Conservation (phyloP, 2,888 invertebrate genomes). For the Fragum whitleyi region DNA sequence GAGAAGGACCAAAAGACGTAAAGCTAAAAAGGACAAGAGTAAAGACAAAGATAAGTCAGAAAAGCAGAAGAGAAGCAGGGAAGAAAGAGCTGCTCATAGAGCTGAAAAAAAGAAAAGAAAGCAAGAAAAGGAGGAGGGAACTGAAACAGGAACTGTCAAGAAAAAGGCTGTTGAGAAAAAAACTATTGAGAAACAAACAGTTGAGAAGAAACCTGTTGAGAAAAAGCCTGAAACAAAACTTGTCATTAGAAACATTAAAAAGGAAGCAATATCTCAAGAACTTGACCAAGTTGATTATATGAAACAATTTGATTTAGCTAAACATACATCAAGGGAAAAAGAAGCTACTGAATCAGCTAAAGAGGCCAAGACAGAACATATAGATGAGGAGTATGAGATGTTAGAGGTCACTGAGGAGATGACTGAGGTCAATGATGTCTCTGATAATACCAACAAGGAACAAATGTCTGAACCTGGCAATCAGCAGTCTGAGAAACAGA, state of each 20-base stretch:
- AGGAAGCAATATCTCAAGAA: neutral
- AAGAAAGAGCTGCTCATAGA: constrained; percentile 18
- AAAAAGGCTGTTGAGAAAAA: neutral
- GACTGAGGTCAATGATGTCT: neutral
- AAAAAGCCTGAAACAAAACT: constrained; percentile 3
- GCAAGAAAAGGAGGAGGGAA: neutral
- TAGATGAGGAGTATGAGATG: neutral
- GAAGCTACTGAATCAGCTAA: neutral
- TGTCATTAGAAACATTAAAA: constrained; percentile 2
- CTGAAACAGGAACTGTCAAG: neutral
- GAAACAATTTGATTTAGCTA: constrained; percentile 20
- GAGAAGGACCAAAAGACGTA: constrained; percentile 8
- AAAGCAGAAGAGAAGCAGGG: constrained; percentile 19
- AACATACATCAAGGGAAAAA: neutral
- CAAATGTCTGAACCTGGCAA: neutral
- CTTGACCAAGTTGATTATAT: constrained; percentile 15
- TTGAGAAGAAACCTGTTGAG: neutral
- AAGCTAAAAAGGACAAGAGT: neutral
- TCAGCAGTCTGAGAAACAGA: neutral
- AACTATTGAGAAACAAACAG: neutral
- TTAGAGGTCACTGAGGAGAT: neutral
- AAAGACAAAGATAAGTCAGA: neutral
- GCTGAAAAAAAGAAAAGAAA: constrained; percentile 4
- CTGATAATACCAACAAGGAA: neutral
- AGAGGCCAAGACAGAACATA: neutral